Conservation (phyloP, 2,113 vertebrate species). For the Stigmatopora argus region DNA sequence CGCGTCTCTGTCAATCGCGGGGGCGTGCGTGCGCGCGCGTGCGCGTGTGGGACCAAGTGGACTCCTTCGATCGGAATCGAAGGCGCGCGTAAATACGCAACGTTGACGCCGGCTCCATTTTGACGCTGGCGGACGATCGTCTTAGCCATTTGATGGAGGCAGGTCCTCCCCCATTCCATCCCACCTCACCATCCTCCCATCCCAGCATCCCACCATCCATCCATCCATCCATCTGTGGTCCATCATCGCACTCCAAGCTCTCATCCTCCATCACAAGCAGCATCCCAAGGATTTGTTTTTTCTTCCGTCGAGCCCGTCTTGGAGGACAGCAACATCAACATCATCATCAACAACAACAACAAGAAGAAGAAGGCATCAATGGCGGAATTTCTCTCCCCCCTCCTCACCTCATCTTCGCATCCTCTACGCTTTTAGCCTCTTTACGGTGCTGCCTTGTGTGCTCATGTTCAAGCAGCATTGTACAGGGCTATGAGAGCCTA, state of each 20-base stretch:
- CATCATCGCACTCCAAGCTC: not conserved
- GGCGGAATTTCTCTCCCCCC: conserved; percentile 20
- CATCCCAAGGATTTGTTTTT: not conserved
- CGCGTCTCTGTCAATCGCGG: not conserved
- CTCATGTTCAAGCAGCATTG: conserved; percentile 78
- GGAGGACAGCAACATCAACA: not conserved
- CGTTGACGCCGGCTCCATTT: not conserved
- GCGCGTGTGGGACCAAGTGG: not conserved
- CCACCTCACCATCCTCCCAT: conserved; percentile 27
- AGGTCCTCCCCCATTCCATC: conserved; percentile 31
- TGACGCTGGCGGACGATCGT: not conserved
- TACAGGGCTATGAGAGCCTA: conserved; percentile 78
- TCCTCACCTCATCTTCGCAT: conserved; percentile 23
- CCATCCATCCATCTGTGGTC: not conserved
- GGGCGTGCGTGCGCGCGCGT: not conserved
- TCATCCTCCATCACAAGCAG: not conserved
- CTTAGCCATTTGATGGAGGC: conserved; percentile 51
- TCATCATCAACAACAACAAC: conserved; percentile 8
- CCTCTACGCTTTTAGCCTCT: conserved; percentile 76
- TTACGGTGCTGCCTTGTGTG: conserved; percentile 79
- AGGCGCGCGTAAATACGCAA: not conserved
- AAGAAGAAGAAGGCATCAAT: not conserved
- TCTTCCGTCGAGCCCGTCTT: not conserved
- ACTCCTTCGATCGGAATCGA: not conserved
- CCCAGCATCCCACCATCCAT: not conserved